These are phyloP conservation scores for Calephelis perditalis DNA, from an alignment of 2,888 invertebrate species.

Conservation along the genomic window DNA sequence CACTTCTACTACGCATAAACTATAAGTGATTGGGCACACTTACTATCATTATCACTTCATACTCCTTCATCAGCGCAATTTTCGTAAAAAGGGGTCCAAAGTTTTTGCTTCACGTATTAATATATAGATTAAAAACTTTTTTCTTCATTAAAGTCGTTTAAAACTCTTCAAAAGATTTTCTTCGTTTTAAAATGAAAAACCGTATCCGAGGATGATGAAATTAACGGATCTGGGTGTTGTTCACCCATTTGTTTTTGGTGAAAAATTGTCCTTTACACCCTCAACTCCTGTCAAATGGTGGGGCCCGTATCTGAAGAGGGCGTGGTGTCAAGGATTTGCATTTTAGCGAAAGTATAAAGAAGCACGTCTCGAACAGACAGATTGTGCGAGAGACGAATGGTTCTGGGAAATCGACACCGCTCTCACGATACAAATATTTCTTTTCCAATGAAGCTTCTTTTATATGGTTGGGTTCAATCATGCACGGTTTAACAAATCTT, in stretches of 20 bases:
- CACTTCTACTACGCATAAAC: too few relatives aligned
- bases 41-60: too few relatives aligned
- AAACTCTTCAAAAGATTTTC: too few relatives aligned
- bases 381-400: conserved; percentile 66
- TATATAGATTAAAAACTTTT: too few relatives aligned
- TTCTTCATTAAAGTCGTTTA: too few relatives aligned
- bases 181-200: background rate
- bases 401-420: conserved; percentile 32
- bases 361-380: conserved; percentile 66
- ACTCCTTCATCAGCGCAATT: too few relatives aligned
- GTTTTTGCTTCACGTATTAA: too few relatives aligned
- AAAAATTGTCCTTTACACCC: conserved; percentile 55
- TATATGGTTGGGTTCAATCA: background rate
- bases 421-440: conserved; percentile 15
- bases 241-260: conserved; percentile 65
- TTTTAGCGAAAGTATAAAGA: conserved; percentile 69
- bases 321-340: conserved; percentile 72
- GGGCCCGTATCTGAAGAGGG: conserved; percentile 45
- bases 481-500: too few relatives aligned
- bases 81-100: too few relatives aligned
- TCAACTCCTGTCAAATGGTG: conserved; percentile 46
- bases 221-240: conserved; percentile 57
- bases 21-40: too few relatives aligned
- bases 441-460: background rate
- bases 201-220: conserved; percentile 1